Conservation (phyloP, 1,140 invertebrate genomes). For the Bombus soroeensis region DNA sequence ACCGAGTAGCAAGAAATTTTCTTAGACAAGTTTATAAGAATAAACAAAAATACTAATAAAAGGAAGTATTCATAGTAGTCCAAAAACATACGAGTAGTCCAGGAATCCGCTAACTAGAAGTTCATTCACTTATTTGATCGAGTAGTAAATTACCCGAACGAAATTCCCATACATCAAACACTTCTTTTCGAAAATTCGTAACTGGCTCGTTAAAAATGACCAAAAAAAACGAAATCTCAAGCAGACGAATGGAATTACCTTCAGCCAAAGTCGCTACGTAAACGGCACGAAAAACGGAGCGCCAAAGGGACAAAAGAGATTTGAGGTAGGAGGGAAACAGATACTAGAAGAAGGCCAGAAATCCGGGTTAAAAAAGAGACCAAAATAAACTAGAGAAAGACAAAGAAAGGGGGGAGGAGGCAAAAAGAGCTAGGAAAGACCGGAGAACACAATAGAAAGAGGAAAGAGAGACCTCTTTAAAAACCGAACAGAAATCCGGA, state of each 20-base stretch:
- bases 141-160: neutral
- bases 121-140: neutral
- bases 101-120: neutral
- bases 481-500: conserved; percentile 24
- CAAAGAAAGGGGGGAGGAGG: no score
- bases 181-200: neutral
- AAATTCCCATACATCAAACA: neutral
- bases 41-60: no score
- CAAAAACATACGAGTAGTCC: no score
- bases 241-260: neutral
- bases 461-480: conserved; percentile 41
- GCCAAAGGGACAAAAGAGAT: conserved; percentile 21
- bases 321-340: neutral
- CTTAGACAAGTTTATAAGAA: no score
- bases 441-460: conserved; percentile 6
- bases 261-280: neutral
- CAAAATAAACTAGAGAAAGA: neutral
- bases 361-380: neutral
- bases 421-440: neutral
- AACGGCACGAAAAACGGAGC: neutral
- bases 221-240: neutral
- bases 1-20: no score
- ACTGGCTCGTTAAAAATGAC: neutral
- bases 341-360: neutral
- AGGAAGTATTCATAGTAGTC: no score